phyloP scores from a whole-genome alignment of 2,113 vertebrate genomes.

The Dromas ardeola region DNA sequence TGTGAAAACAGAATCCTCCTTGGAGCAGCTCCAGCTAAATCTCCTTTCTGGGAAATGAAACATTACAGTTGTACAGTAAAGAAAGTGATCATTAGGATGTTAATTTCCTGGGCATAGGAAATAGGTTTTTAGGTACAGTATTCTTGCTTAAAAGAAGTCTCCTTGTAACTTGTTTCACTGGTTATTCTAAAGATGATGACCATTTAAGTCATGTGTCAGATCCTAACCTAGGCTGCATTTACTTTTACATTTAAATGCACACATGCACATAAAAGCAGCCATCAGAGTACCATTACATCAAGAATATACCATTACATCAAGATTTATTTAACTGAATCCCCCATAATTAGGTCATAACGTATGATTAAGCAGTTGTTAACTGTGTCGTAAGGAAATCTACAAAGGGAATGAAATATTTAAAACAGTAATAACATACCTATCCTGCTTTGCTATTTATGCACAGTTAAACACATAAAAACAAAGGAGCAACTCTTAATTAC shows the following conservation, averaged over 20 bases:
- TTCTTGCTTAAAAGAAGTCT: neutral
- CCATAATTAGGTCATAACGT: constrained; percentile 47
- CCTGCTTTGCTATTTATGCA: constrained; percentile 45
- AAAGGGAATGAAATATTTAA: constrained; percentile 61
- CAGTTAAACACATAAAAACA: constrained; percentile 46
- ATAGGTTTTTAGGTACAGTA: neutral
- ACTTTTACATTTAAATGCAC: constrained; percentile 29
- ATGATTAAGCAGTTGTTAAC: constrained; percentile 60
- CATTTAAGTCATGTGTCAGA: neutral
- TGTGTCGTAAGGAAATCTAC: constrained; percentile 27
- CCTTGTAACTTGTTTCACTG: neutral
- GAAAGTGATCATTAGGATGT: neutral
- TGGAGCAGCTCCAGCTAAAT: neutral
- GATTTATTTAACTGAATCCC: constrained; percentile 54
- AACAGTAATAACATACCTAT: constrained; percentile 48
- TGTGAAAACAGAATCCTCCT: neutral
- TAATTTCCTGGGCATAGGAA: neutral
- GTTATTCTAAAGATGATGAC: neutral
- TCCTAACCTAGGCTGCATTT: neutral
- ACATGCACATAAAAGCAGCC: constrained; percentile 33
- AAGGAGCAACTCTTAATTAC: constrained; percentile 60
- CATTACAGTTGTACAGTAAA: neutral
- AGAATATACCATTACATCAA: neutral
- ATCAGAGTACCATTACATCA: constrained; percentile 12
- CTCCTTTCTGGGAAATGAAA: neutral